phyloP scores from a whole-genome alignment of 2,888 invertebrate genomes.

The Tethea ocularis region DNA sequence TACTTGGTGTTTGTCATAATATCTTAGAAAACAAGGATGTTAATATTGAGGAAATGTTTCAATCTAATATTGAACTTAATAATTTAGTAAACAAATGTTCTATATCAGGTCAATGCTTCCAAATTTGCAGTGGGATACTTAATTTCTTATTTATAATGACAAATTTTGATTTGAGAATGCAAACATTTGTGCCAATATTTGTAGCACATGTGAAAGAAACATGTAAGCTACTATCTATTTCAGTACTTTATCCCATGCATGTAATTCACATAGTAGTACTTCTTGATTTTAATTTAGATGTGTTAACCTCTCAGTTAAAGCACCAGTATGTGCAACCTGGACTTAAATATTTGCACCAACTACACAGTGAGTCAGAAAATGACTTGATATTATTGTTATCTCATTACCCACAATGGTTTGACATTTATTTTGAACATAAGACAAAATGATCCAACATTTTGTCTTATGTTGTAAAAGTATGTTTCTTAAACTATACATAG shows the following conservation, averaged over 20 bases:
- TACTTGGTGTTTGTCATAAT: constrained; percentile 45
- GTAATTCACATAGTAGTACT: constrained; percentile 51
- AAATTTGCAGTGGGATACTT: constrained; percentile 60
- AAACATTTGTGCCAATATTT: constrained; percentile 53
- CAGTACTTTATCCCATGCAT: constrained; percentile 55
- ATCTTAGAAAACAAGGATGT: constrained; percentile 37
- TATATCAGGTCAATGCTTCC: constrained; percentile 62
- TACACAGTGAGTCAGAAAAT: constrained; percentile 49
- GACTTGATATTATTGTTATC: constrained; percentile 65
- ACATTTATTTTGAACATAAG: constrained; percentile 47
- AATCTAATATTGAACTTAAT: constrained; percentile 29
- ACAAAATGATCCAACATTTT: too few relatives aligned
- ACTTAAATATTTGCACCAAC: constrained; percentile 41
- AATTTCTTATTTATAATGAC: constrained; percentile 60
- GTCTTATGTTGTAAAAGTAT: background rate
- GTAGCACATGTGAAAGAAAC: constrained; percentile 45
- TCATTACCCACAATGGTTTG: constrained; percentile 73
- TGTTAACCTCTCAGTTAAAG: constrained; percentile 35
- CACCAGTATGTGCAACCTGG: constrained; percentile 42
- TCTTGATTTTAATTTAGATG: constrained; percentile 55
- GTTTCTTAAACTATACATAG: too few relatives aligned
- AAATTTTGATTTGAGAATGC: constrained; percentile 51
- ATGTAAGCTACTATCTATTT: constrained; percentile 34
- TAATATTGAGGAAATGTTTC: constrained; percentile 39
- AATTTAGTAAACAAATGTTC: constrained; percentile 51